These are phyloP conservation scores for Tetraodon nigroviridis DNA, from an alignment of 2,113 vertebrate genomes.

Conservation along the genomic window DNA sequence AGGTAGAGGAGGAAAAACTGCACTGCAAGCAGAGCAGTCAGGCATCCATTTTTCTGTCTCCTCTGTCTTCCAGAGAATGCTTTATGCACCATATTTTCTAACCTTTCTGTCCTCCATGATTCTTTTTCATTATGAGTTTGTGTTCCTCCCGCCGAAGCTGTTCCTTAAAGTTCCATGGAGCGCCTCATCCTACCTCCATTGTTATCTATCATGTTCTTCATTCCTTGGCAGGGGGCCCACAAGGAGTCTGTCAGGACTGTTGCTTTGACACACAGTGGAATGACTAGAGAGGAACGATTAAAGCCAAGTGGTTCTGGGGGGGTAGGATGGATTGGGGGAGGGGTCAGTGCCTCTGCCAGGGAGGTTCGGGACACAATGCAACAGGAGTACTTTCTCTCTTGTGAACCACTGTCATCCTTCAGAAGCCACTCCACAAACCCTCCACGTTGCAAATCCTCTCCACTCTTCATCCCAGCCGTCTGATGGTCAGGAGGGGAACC, in stretches of 20 bases:
- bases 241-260: slow-evolving; percentile 51
- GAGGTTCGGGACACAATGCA: slow-evolving; percentile 56
- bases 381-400: slow-evolving; percentile 66
- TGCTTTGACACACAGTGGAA: slow-evolving; percentile 61
- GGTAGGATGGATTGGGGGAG: slow-evolving; percentile 12
- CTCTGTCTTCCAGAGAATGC: slow-evolving; percentile 25
- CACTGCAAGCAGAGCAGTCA: slow-evolving; percentile 61
- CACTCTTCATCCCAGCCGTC: slow-evolving; percentile 56
- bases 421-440: slow-evolving; percentile 67
- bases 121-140: neutral
- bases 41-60: slow-evolving; percentile 54
- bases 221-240: slow-evolving; percentile 54
- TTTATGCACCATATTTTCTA: slow-evolving; percentile 32
- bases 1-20: slow-evolving; percentile 49
- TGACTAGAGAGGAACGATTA: slow-evolving; percentile 47
- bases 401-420: slow-evolving; percentile 74
- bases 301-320: slow-evolving; percentile 53
- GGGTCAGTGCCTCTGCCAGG: neutral
- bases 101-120: slow-evolving; percentile 12
- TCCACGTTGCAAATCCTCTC: slow-evolving; percentile 71
- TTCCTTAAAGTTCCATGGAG: slow-evolving; percentile 30
- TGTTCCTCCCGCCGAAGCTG: slow-evolving; percentile 6
- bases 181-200: slow-evolving; percentile 36
- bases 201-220: slow-evolving; percentile 59
- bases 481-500: slow-evolving; percentile 64